Evolutionary conservation across 2,888 invertebrate genomes (phyloP), one percentile per base, ranked within the genome.

Genomic region (Mystacides longicornis): DNA sequence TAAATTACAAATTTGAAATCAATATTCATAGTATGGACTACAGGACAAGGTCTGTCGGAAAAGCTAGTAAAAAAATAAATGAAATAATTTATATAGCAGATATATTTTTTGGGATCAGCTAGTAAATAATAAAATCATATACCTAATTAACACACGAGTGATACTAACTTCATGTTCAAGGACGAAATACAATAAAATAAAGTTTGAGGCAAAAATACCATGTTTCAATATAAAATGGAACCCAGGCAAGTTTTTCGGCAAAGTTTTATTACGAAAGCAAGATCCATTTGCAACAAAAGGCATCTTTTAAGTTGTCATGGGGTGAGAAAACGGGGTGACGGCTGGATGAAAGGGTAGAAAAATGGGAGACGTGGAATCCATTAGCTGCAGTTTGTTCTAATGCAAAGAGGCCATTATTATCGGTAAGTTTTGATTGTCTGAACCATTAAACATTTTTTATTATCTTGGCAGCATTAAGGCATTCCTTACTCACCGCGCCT

Each of bases 341-440:
- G n/a, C 16, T 4, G 16, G 20, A 27, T 51, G 43, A 37, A 50
- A 50, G 50, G 50, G 33, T 2, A 33, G 31, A 50, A 50, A 50
- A 50, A 20, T 37, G 50, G 33, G 46, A 21, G 21, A 46, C 20
- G 23, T n/a, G 48, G 16, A 55, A 55, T 51, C 55, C 55, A 55
- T 55, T 55, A 50, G 54, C 45, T 50, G 55, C 55, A 55, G 50
- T 54, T 43, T 50, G 55, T 51, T 19, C 46, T 47, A 21, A 55
- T 55, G 55, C 55, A 55, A 55, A 55, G 49, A 49, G 49, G 46
- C 54, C 45, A 45, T 45, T 50, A 22, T 37, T 37, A 37, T 37
- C 16, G 37, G 37, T 16, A 37, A 37, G 14, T 37, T n/a, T 37
- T 37, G 37, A 37, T 37, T 37, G 37, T 37, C 37, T 37, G 37